Evolutionary conservation across 1,140 invertebrate genomes (phyloP).

Genomic region (Macrocentrus cingulum): DNA sequence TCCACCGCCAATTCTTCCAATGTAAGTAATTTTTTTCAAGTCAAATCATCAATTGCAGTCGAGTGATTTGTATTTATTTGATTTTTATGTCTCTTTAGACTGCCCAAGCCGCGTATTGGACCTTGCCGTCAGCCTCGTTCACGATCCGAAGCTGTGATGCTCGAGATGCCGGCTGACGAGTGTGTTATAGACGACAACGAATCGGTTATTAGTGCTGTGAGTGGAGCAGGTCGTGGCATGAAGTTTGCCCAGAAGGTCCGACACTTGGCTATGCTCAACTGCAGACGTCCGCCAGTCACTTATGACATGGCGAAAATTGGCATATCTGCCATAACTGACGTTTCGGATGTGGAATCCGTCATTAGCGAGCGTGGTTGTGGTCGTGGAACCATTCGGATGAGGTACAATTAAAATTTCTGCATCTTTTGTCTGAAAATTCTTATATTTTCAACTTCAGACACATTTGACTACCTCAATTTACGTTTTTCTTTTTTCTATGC

Average conservation of each 20-base stretch:
- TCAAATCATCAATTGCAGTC: too few species aligned
- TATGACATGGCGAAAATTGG: background rate
- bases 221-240: conserved; percentile 21
- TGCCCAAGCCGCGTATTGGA: background rate
- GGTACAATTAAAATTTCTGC: too few species aligned
- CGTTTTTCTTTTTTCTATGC: too few species aligned
- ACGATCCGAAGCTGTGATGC: conserved; percentile 33
- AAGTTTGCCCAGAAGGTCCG: background rate
- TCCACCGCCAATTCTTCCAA: too few species aligned
- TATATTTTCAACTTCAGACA: too few species aligned
- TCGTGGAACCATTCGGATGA: background rate
- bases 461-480: too few species aligned
- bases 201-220: conserved; percentile 34
- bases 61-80: too few species aligned
- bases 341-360: conserved; percentile 5
- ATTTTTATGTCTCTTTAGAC: conserved; percentile 1
- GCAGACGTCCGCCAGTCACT: conserved; percentile 2
- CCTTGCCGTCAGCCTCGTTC: conserved; percentile 16
- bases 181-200: conserved; percentile 26
- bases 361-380: background rate
- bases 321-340: conserved; percentile 1
- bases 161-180: conserved; percentile 21
- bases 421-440: too few species aligned
- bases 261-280: background rate
- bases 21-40: too few species aligned